Percentiles rank a stretch among this genome's conserved stretches.
Evolutionary conservation across 2,797 vertebrate species (phyloP).

Genomic region (Ibycter americanus): DNA sequence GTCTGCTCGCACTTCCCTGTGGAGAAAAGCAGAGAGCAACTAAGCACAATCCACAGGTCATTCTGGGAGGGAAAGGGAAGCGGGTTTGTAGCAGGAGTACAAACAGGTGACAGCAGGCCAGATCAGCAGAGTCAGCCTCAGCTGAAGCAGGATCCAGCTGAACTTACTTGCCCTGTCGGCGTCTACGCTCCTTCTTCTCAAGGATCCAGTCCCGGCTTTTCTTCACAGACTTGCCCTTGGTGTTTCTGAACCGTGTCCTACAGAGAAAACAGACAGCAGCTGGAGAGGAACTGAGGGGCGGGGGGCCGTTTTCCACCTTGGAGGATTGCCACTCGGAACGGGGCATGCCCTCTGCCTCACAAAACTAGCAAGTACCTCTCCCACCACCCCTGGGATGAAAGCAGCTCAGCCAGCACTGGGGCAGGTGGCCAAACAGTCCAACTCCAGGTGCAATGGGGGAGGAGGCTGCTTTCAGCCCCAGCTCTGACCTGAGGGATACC

Average conservation of each 20-base stretch:
- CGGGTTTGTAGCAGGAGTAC: not conserved
- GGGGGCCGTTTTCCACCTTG: not conserved
- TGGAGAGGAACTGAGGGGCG: not conserved
- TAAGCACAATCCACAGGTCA: not conserved
- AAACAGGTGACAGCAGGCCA: not conserved
- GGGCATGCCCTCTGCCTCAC: too few species aligned
- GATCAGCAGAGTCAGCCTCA: not conserved
- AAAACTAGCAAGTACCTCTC: not conserved
- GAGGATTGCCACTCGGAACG: not conserved
- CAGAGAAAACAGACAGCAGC: not conserved
- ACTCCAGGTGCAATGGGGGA: not conserved
- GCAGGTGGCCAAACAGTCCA: not conserved
- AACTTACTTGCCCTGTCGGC: conserved; percentile 91
- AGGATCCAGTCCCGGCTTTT: conserved; percentile 92
- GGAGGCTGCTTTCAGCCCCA: not conserved
- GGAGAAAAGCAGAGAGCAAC: not conserved
- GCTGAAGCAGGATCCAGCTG: not conserved
- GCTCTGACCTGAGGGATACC: not conserved
- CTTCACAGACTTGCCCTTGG: conserved; percentile 84
- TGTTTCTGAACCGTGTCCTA: conserved; percentile 82
- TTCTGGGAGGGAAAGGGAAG: not conserved
- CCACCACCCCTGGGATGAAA: not conserved
- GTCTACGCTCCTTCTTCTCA: conserved; percentile 89
- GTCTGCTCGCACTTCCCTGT: conserved; percentile 90
- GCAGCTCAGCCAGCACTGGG: not conserved